Conservation (phyloP, 2,888 invertebrate genomes). For the Ornithoptera alexandrae region DNA sequence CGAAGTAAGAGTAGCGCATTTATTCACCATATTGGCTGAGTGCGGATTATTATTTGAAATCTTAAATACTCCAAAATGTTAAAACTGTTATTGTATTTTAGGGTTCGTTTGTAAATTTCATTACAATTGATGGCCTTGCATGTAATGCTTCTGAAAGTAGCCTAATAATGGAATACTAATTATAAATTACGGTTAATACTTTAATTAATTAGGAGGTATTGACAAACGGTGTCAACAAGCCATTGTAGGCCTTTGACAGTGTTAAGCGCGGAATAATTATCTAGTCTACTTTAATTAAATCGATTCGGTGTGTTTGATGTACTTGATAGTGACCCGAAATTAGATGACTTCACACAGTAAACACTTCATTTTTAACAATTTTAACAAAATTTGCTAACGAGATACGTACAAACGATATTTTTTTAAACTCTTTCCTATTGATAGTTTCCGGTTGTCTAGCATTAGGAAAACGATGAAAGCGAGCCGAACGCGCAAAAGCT, state of each 20-base stretch:
- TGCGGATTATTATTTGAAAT: too few relatives aligned
- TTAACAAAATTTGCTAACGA: neutral
- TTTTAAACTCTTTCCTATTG: neutral
- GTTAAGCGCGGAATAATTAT: neutral
- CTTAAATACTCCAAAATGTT: too few relatives aligned
- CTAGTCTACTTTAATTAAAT: constrained; percentile 8
- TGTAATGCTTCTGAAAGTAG: neutral
- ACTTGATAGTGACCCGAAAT: neutral
- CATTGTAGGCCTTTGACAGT: constrained; percentile 2
- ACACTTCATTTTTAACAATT: neutral
- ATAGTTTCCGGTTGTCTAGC: neutral
- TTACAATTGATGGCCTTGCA: neutral
- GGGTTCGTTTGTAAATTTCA: too few relatives aligned
- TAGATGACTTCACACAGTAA: neutral
- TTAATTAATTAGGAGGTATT: neutral
- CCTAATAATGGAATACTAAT: neutral
- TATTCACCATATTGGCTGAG: too few relatives aligned
- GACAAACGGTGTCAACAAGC: neutral
- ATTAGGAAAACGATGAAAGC: neutral
- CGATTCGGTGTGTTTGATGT: neutral
- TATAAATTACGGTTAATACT: neutral
- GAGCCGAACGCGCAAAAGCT: neutral
- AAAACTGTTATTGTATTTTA: too few relatives aligned
- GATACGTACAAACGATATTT: neutral
- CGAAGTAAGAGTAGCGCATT: too few relatives aligned